Conservation (phyloP, 1,140 invertebrate genomes). For the Cotesia typhae region DNA sequence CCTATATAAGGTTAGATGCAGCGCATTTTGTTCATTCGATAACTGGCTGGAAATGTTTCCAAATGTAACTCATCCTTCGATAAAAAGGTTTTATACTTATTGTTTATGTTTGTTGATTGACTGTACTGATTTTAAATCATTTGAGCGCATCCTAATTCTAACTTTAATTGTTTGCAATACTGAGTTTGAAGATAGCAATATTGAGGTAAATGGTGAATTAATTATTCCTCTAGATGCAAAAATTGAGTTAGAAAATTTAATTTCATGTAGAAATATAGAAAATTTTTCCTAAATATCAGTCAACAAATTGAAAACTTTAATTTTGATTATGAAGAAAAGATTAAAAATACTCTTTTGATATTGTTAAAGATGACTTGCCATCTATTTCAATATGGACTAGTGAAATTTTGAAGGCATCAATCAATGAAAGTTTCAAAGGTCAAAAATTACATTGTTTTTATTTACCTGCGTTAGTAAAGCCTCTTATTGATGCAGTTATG, state of each 20-base stretch:
- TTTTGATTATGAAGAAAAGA: not conserved
- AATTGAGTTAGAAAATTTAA: not conserved
- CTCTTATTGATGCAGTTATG: not conserved
- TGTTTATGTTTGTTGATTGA: not conserved
- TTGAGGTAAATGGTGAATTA: not conserved
- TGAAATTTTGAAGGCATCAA: not conserved
- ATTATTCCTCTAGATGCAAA: not conserved
- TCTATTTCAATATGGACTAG: not conserved
- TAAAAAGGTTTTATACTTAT: constrained; percentile 3
- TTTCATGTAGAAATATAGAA: not conserved
- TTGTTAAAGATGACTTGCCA: not conserved
- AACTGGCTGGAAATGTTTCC: not conserved
- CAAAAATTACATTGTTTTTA: not conserved
- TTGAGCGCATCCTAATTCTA: not conserved
- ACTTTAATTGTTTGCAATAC: not conserved
- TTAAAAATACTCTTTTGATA: not conserved
- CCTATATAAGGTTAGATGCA: constrained; percentile 8
- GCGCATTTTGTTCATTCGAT: not conserved
- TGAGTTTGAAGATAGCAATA: not conserved
- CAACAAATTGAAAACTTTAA: not conserved
- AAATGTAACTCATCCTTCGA: not conserved
- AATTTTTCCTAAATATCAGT: not conserved
- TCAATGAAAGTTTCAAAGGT: not conserved
- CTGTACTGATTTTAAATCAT: not conserved
- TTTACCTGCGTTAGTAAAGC: not conserved